A percentile compares a stretch with the other conserved stretches of the same genome.
phyloP scores from a whole-genome alignment of 1,140 invertebrate genomes.

The Pentalonia nigronervosa region DNA sequence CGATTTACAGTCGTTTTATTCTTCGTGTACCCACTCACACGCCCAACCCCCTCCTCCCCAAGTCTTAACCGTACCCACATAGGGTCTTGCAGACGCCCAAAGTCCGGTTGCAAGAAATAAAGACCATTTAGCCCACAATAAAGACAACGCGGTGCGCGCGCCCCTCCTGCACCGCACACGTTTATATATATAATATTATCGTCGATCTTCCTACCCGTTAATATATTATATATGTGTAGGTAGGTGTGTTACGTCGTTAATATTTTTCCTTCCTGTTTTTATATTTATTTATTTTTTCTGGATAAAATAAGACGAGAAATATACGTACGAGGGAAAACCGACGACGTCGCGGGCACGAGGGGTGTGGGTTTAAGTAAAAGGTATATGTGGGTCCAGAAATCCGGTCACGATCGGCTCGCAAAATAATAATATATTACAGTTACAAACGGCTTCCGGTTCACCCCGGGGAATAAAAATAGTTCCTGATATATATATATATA shows the following conservation, averaged over 20 bases:
- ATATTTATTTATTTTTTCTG: neutral
- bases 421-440: slow-evolving; percentile 57
- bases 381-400: slow-evolving; percentile 56
- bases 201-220: neutral
- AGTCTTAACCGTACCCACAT: slow-evolving; percentile 4
- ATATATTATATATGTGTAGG: no score
- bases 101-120: neutral
- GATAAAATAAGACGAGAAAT: slow-evolving; percentile 38
- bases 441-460: slow-evolving; percentile 44
- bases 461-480: slow-evolving; percentile 53
- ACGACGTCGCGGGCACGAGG: neutral
- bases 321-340: slow-evolving; percentile 45
- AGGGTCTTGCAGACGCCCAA: neutral
- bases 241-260: slow-evolving; percentile 37
- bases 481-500: neutral
- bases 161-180: neutral
- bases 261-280: slow-evolving; percentile 34
- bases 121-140: slow-evolving; percentile 33
- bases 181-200: neutral
- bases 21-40: neutral
- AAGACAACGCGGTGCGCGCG: neutral
- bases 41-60: neutral
- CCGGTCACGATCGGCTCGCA: slow-evolving; percentile 50
- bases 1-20: neutral
- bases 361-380: slow-evolving; percentile 45